Evolutionary conservation across 2,113 vertebrate species (phyloP).

Genomic region (Lampris megalopsis): DNA sequence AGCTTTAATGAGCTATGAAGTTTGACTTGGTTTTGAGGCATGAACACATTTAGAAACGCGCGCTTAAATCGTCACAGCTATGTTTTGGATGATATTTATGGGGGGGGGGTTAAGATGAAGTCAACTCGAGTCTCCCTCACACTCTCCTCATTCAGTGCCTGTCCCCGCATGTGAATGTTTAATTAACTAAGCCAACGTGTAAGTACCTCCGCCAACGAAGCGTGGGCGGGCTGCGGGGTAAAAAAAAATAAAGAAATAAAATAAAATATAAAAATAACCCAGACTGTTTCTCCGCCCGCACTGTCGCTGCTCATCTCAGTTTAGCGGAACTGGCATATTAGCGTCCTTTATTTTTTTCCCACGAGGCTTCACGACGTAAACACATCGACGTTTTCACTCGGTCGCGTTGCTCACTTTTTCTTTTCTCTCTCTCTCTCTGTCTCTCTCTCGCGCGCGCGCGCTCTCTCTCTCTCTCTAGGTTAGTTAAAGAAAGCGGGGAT

Average conservation of each 20-base stretch:
- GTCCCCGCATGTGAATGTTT: constrained; percentile 68
- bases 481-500: background rate
- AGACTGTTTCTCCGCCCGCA: constrained; percentile 36
- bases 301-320: constrained; percentile 23
- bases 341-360: constrained; percentile 12
- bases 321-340: background rate
- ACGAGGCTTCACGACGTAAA: constrained; percentile 27
- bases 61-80: constrained; percentile 25
- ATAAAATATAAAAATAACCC: background rate
- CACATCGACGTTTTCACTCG: constrained; percentile 64
- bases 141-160: constrained; percentile 45
- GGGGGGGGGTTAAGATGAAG: constrained; percentile 59
- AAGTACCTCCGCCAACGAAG: constrained; percentile 72
- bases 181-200: constrained; percentile 78
- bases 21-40: constrained; percentile 44
- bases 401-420: constrained; percentile 44
- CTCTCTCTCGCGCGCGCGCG: no score
- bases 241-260: constrained; percentile 12
- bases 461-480: background rate
- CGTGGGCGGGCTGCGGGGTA: constrained; percentile 73
- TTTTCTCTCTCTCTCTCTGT: no score
- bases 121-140: constrained; percentile 41
- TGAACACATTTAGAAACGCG: constrained; percentile 27
- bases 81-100: constrained; percentile 44
- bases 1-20: constrained; percentile 57